A percentile compares a stretch with the other conserved stretches of the same genome.
Conservation (phyloP, 2,797 vertebrate species). For the Falco berigora region DNA sequence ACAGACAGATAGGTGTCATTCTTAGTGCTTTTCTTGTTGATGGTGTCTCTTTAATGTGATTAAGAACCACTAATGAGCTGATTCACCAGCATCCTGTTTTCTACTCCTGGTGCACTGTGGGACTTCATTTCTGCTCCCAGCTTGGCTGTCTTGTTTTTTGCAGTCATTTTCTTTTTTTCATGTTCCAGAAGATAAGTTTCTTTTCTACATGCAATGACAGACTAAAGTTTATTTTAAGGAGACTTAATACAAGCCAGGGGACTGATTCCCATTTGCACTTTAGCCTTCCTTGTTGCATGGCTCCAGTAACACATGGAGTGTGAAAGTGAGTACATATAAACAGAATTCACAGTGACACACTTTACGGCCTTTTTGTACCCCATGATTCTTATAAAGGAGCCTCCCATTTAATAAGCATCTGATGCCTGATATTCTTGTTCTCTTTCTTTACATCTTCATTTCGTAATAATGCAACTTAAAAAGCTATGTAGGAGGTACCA, state of each 20-base stretch:
- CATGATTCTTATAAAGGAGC: neutral
- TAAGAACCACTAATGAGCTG: neutral
- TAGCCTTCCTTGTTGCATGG: neutral
- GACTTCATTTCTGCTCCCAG: neutral
- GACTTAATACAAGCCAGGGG: neutral
- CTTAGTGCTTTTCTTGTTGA: neutral
- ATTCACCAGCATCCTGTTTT: neutral
- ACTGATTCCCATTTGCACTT: neutral
- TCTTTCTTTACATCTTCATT: neutral
- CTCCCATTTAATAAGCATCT: neutral
- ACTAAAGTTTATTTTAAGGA: neutral
- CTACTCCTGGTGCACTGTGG: neutral
- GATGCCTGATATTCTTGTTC: neutral
- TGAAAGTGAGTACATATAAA: neutral
- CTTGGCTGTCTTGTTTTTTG: neutral
- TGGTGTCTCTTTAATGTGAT: neutral
- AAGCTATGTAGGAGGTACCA: slow-evolving; percentile 16
- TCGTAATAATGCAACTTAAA: neutral
- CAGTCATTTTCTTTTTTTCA: neutral
- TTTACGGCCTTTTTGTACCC: neutral
- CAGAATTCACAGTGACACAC: neutral
- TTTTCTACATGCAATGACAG: neutral
- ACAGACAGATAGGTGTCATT: neutral
- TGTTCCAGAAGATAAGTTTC: neutral
- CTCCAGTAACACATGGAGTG: neutral